Evolutionary conservation across 2,113 vertebrate genomes (phyloP).

Genomic region (Etia nguti): DNA sequence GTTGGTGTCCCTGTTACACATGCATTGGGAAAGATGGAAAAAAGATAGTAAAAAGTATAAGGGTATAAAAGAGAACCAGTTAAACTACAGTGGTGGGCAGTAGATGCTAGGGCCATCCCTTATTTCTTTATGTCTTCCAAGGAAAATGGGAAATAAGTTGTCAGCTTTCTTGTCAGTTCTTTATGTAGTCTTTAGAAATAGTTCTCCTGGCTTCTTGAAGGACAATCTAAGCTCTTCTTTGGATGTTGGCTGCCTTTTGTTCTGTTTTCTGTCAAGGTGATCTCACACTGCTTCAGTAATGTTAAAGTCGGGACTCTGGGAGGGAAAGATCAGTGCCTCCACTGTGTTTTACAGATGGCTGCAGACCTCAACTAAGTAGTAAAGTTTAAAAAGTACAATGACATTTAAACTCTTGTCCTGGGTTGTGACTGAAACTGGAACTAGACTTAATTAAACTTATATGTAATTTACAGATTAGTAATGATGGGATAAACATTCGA

Average conservation of each 20-base stretch:
- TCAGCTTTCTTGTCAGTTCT: neutral
- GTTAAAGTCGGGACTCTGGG: neutral
- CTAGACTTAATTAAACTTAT: fast-evolving
- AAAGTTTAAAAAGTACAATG: neutral
- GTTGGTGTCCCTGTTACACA: neutral
- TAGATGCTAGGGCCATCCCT: neutral
- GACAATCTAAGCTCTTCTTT: neutral
- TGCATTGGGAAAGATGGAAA: fast-evolving
- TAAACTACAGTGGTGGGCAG: neutral
- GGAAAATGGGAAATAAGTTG: neutral
- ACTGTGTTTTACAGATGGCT: neutral
- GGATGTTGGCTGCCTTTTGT: neutral
- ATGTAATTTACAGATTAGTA: neutral
- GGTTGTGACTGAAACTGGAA: neutral
- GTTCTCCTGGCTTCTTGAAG: neutral
- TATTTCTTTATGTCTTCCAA: neutral
- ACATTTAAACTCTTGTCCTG: neutral
- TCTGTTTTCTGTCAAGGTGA: neutral
- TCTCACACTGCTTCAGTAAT: neutral
- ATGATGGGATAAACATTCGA: neutral
- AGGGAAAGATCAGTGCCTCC: neutral
- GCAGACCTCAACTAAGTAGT: neutral
- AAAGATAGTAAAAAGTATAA: neutral
- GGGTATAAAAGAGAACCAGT: neutral
- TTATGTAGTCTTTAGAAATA: neutral